Evolutionary conservation across 2,888 invertebrate species (phyloP), one percentile per base, ranked within the genome.

Genomic region (Halictus quadricinctus): DNA sequence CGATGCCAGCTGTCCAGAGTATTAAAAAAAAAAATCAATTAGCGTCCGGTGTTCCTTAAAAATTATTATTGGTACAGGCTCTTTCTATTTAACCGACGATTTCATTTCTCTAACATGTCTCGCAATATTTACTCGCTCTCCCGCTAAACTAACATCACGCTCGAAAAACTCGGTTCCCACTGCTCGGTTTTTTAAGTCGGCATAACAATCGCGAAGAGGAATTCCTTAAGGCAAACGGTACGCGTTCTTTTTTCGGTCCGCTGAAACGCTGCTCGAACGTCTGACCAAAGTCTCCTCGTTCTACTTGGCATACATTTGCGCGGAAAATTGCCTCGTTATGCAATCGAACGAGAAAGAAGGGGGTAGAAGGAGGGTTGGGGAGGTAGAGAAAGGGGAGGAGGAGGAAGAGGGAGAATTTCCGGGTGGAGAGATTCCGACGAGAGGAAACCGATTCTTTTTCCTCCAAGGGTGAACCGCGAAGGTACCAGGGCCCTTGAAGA

Each of bases 221-320:
- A 15, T 29, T 29, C 64, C 29, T 13, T 6, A 7, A 2, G 25
- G 60, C 1, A 29, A 64, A 29, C 36, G 21, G 3, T 10, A 29
- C 66, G 21, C 64, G 10, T 69, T 41, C 36, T 43, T 15, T 36
- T 25, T 29, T 64, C 29, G 18, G n/a, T n/a, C 13, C 21, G 21
- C 46, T n/a, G 66, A 36, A 69, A 54, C 13, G 88, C 73, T 87
- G 43, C 48, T 29, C 54, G 25, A 72, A 60, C 18, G 88, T 72
- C 89, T 69, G 89, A 83, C 70, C 41, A 60, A 76, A 79, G 69
- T 72, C 70, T 77, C 5, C 60, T 72, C 66, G 43, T 77, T 76
- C 88, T 84, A 87, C 89, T 86, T 69, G 69, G 41, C 29, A 69
- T 69, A 36, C 75, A n/a, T 50, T 64, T 12, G 69, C 72, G 43